Evolutionary conservation across 1,140 invertebrate genomes (phyloP), one percentile per base, ranked within the genome.

Genomic region (Drosophila albomicans): DNA sequence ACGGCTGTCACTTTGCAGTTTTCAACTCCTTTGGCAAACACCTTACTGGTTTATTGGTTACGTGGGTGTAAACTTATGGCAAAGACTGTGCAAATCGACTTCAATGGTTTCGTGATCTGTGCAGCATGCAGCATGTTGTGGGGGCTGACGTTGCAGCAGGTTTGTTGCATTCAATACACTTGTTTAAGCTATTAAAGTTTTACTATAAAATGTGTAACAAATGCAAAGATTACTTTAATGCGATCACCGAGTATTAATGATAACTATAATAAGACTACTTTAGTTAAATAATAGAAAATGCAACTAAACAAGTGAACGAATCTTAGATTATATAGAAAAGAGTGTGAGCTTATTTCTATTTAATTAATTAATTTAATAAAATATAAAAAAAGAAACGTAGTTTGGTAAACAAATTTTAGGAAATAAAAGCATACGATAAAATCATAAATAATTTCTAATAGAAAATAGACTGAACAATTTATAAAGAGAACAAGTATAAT

Each of bases 61-160:
- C 30, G 68, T 76, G 74, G 74, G 74, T 45, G 71, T 48, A 48
- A 72, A 71, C 64, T 76, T 66, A 72, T 76, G 57, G 20, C 41
- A 58, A 49, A 69, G 11, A 41, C 32, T 20, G 15, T 57, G 5
- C 7, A 62, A 45, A 49, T 65, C 7, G 54, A 41, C 16, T 20
- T 57, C 15, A 41, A 57, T 56, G 38, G 15, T 15, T 54, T 35
- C 30, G 30, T 6, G 30, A 3, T 38, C 10, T 74, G 56, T 32
- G 48, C 62, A 48, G 72, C 67, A 72, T 69, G 78, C 65, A 49
- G 79, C 64, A 75, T 64, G 63, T 67, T 70, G 77, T 68, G 35
- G 35, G 54, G 63, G 63, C 48, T 30, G 57, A 48, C 15, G 41
- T 4, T 52, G 71, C 70, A 62, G 64, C 63, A 73, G 52, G 66